phyloP scores from a whole-genome alignment of 2,113 vertebrate species.

The Eublepharis macularius region DNA sequence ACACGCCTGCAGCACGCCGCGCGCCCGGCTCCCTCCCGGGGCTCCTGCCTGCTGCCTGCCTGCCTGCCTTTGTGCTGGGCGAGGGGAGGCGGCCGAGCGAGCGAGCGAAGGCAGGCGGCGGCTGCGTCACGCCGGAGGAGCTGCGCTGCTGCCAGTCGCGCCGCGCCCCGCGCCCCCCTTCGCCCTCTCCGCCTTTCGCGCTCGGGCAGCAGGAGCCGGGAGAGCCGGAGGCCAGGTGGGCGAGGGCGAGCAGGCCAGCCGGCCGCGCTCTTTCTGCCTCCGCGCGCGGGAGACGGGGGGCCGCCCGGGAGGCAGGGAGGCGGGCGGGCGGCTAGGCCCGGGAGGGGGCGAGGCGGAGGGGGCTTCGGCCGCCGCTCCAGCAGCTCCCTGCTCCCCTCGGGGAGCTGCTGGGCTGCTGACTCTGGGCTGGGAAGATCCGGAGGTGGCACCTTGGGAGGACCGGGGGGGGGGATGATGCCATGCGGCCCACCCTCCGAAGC shows the following conservation, averaged over 20 bases:
- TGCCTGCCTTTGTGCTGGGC: conserved; percentile 60
- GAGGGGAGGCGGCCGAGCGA: not conserved
- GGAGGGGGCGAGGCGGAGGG: not conserved
- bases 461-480: no score
- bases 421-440: no score
- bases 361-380: no score
- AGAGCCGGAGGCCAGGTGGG: not conserved
- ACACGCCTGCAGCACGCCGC: not conserved
- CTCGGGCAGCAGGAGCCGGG: not conserved
- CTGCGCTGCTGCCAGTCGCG: conserved; percentile 24
- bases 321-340: no score
- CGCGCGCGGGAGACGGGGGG: not conserved
- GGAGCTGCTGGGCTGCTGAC: no score
- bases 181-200: no score
- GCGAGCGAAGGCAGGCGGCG: conserved; percentile 23
- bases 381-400: no score
- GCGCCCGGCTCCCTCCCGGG: not conserved
- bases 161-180: not conserved
- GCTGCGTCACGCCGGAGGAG: conserved; percentile 62
- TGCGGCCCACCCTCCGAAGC: no score
- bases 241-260: no score
- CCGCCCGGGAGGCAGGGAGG: not conserved
- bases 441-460: no score
- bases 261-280: no score
- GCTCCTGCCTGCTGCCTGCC: no score